Conservation (phyloP, 1,140 invertebrate genomes). For the Bombus polaris region DNA sequence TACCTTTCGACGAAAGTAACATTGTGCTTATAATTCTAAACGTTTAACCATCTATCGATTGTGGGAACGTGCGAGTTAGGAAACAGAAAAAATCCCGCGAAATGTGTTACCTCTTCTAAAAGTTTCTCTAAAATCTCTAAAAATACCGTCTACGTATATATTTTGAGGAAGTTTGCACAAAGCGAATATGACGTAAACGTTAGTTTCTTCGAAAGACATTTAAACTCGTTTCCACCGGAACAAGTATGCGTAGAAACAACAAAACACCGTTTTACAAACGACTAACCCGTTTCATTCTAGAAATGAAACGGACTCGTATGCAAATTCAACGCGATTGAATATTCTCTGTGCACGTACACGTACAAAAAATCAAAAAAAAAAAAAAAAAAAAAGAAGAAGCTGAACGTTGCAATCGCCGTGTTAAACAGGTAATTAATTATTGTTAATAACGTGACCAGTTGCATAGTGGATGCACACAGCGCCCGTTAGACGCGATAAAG, state of each 20-base stretch:
- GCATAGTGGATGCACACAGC: slow-evolving; percentile 4
- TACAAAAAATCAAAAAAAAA: neutral
- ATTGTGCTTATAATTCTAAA: too few species aligned
- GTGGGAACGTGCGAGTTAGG: too few species aligned
- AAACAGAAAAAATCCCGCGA: too few species aligned
- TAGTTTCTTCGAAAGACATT: neutral
- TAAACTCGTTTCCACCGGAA: slow-evolving; percentile 6
- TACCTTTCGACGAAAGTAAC: too few species aligned
- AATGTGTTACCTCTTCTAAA: neutral
- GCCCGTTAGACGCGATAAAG: slow-evolving; percentile 49
- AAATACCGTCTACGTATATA: neutral
- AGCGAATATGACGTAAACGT: neutral
- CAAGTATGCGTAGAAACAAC: neutral
- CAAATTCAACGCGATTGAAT: slow-evolving; percentile 6
- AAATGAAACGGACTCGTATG: slow-evolving; percentile 16
- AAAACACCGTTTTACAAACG: neutral
- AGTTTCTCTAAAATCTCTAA: neutral
- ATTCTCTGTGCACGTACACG: neutral
- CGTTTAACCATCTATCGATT: too few species aligned
- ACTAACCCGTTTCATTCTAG: slow-evolving; percentile 20
- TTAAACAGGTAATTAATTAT: slow-evolving; percentile 44
- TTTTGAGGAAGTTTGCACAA: neutral
- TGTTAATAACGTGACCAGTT: slow-evolving; percentile 29
- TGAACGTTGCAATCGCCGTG: neutral
- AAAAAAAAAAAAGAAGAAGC: neutral